Evolutionary conservation across 37 sponge, comb jelly and placozoan genomes (phyloP), one percentile per base, ranked within the genome.

Genomic region (Mnemiopsis leidyi): DNA sequence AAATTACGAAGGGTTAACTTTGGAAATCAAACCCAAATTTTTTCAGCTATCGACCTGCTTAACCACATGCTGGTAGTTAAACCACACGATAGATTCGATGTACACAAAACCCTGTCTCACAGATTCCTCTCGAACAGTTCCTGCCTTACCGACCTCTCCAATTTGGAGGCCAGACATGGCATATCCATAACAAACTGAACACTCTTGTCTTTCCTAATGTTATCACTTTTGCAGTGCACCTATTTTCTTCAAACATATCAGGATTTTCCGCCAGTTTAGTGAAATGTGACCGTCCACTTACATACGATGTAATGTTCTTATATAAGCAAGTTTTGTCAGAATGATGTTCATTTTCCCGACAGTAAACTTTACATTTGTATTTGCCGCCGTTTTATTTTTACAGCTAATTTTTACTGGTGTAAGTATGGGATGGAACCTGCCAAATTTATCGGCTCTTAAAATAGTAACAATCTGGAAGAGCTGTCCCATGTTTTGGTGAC

Each of bases 31-130:
- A 68, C 23, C 23, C 69, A 23, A 68, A 68, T 68, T 39, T 37
- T 39, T 68, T 0, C 93, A 98, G 99, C 99, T 24, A 94, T 95
- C 69, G 96, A 98, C 36, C 92, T 98, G 35, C 95, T 98, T 76
- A 95, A 94, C 92, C 93, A 92, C 36, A 93, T 96, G 61, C 95
- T 98, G 48, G 97, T 95, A 76, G 95, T 98, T 34, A 93, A 94
- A 28, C 75, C 75, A 29, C 25, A 29, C 75, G 75, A 71, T 28
- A 5, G 75, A 28, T 71, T 71, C 20, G 75, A 71, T 71, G 75
- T 71, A 13, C 75, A 71, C 75, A n/a, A 71, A 71, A 71, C 75
- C 30, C n/a, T 71, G 20, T 28, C 25, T n/a, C 75, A 71, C 30
- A n/a, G 75, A n/a, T 71, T 29, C 75, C 75, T 71, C 3, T 29